Percentiles rank a stretch among this genome's conserved stretches.
phyloP scores from a whole-genome alignment of 2,113 vertebrate species.

The Beaufortia kweichowensis region DNA sequence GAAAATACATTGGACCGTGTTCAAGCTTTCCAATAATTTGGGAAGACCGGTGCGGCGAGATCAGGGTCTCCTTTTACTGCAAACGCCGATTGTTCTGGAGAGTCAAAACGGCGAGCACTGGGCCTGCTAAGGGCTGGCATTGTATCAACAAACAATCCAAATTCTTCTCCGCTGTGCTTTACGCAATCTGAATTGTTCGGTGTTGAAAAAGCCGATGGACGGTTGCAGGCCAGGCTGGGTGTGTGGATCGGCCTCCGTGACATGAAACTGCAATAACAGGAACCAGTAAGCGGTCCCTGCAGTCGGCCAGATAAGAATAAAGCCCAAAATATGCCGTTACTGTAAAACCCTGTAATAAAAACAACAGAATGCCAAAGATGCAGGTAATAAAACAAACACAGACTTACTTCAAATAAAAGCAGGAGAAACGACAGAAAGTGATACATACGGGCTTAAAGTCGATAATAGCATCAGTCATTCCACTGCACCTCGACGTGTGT shows the following conservation, averaged over 20 bases:
- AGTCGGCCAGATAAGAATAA: conserved; percentile 72
- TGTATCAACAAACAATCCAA: conserved; percentile 69
- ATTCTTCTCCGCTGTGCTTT: conserved; percentile 55
- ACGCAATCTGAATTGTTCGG: conserved; percentile 59
- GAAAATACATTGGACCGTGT: neutral
- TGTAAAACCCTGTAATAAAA: conserved; percentile 23
- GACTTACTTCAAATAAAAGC: neutral
- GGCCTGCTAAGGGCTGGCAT: conserved; percentile 61
- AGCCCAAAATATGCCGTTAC: conserved; percentile 41
- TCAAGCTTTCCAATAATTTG: conserved; percentile 42
- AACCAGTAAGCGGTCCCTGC: conserved; percentile 69
- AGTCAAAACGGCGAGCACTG: conserved; percentile 67
- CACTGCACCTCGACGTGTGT: neutral
- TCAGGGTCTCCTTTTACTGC: conserved; percentile 60
- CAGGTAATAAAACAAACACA: conserved; percentile 37
- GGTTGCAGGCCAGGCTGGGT: conserved; percentile 43
- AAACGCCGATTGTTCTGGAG: conserved; percentile 66
- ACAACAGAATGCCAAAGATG: conserved; percentile 46
- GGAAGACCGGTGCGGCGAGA: conserved; percentile 44
- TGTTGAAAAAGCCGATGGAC: conserved; percentile 46
- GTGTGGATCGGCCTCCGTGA: conserved; percentile 56
- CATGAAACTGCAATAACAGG: conserved; percentile 72
- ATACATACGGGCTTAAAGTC: neutral
- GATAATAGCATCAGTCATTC: conserved; percentile 7
- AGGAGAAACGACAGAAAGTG: neutral